phyloP scores from a whole-genome alignment of 2,113 vertebrate species.

The Trogon surrucura region DNA sequence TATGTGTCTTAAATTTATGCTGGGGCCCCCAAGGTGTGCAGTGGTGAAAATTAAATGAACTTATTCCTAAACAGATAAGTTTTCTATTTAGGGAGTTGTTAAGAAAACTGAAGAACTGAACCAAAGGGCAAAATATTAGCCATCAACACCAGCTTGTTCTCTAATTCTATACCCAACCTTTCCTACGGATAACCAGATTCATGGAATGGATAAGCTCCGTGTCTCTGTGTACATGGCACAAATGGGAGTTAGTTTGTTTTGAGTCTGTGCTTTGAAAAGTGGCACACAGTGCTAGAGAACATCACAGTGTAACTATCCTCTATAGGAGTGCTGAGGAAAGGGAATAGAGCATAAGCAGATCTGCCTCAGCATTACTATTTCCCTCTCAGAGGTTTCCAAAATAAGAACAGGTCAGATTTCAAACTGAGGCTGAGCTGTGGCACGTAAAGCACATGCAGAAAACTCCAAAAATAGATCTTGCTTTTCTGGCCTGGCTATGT shows the following conservation, averaged over 20 bases:
- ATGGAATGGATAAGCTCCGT: neutral
- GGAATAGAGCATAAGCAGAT: neutral
- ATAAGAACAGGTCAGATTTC: conserved; percentile 61
- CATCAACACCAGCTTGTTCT: neutral
- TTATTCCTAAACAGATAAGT: neutral
- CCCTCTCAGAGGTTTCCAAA: conserved; percentile 39
- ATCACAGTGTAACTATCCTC: neutral
- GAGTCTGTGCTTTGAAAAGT: neutral
- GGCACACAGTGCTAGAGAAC: neutral
- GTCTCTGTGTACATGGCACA: neutral
- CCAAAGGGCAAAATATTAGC: neutral
- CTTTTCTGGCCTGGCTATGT: conserved; percentile 52
- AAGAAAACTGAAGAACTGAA: neutral
- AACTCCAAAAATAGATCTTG: conserved; percentile 38
- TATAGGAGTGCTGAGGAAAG: neutral
- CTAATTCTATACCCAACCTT: neutral
- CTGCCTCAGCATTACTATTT: conserved; percentile 16
- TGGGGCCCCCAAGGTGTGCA: neutral
- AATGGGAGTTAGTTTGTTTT: neutral
- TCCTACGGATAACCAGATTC: neutral
- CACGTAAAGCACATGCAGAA: conserved; percentile 39
- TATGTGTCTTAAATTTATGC: neutral
- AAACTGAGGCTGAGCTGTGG: conserved; percentile 15
- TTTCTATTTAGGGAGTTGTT: neutral
- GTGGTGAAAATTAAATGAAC: neutral